Percentiles rank a stretch among this genome's conserved stretches.
Conservation (phyloP, 2,797 vertebrate genomes). For the Premnoplex brunnescens region DNA sequence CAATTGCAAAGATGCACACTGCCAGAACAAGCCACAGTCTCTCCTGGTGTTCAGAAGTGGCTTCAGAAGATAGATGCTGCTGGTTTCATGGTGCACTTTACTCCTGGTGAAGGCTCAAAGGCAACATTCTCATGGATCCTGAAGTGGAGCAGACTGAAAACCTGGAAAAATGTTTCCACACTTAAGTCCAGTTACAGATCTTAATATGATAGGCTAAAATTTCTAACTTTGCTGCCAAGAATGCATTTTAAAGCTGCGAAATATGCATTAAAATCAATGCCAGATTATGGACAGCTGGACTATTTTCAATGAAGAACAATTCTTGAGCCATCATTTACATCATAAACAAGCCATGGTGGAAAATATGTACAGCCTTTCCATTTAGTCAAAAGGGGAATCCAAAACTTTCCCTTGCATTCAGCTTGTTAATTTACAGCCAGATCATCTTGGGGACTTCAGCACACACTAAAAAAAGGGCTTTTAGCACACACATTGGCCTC, state of each 20-base stretch:
- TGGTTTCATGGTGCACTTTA: background rate
- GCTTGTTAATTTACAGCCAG: background rate
- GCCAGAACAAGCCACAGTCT: background rate
- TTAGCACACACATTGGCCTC: background rate
- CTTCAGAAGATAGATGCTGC: background rate
- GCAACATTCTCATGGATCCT: background rate
- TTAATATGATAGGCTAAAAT: slow-evolving; percentile 12
- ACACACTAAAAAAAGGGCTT: background rate
- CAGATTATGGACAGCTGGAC: slow-evolving; percentile 6
- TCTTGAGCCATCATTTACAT: background rate
- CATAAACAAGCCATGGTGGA: background rate
- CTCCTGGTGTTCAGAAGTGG: background rate
- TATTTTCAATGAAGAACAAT: background rate
- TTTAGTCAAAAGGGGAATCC: background rate
- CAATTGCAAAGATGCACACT: background rate
- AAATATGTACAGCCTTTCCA: background rate
- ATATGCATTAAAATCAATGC: slow-evolving; percentile 9
- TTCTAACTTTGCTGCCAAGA: slow-evolving; percentile 3
- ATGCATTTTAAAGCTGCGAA: slow-evolving; percentile 29
- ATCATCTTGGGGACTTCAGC: background rate
- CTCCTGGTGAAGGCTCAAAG: background rate
- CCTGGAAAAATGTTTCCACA: slow-evolving; percentile 1
- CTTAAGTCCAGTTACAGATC: background rate
- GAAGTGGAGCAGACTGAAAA: background rate
- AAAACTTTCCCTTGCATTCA: background rate